Evolutionary conservation across 2,797 vertebrate genomes (phyloP).

Genomic region (Hydrophis major): DNA sequence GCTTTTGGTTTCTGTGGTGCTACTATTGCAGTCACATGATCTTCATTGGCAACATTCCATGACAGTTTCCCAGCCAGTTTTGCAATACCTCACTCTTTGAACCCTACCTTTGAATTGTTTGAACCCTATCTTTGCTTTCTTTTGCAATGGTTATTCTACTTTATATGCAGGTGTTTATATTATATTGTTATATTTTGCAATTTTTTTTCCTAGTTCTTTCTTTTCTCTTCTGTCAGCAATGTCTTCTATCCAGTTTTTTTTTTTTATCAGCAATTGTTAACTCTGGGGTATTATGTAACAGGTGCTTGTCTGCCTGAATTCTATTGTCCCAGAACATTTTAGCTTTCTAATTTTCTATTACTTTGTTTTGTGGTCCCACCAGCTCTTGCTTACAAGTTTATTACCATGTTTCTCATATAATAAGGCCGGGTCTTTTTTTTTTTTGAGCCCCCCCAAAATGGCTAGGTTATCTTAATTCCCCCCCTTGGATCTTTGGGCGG

Average conservation of each 20-base stretch:
- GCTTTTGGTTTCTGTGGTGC: background rate
- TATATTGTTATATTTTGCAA: background rate
- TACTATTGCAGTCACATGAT: background rate
- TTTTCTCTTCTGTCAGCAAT: background rate
- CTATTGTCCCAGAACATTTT: background rate
- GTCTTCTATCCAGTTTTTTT: background rate
- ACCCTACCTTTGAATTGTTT: background rate
- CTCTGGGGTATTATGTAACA: background rate
- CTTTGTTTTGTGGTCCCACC: background rate
- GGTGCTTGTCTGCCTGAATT: background rate
- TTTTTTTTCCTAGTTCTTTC: background rate
- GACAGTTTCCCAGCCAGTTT: background rate
- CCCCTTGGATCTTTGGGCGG: too few relatives aligned
- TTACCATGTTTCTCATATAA: background rate
- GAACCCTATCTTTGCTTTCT: background rate
- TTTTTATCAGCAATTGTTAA: background rate
- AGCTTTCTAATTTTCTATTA: background rate
- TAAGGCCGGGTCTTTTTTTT: too few relatives aligned
- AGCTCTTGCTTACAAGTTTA: background rate
- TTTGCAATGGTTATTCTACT: background rate
- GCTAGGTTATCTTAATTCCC: too few relatives aligned
- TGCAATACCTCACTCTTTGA: background rate
- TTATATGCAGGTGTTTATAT: background rate
- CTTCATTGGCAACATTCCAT: background rate
- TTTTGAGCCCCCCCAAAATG: too few relatives aligned